Conservation (phyloP, 2,113 vertebrate species). For the Neolamprologus cancellatus region DNA sequence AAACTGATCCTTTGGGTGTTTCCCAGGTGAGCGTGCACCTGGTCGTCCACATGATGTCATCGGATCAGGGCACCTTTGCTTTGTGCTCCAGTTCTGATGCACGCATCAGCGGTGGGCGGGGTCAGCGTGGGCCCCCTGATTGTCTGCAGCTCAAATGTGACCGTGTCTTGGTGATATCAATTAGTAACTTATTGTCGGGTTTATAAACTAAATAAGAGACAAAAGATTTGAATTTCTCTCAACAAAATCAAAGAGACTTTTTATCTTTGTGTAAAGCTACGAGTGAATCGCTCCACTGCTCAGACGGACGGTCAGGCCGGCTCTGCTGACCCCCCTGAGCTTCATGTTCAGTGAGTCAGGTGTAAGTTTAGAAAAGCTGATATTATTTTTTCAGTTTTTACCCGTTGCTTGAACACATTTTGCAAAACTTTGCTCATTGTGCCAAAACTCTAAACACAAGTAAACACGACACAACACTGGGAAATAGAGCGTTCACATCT, state of each 20-base stretch:
- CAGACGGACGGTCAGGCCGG: accelerated
- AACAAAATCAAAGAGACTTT: background rate
- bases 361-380: background rate
- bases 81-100: background rate
- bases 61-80: background rate
- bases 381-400: accelerated
- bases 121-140: background rate
- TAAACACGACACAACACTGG: background rate
- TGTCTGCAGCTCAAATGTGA: background rate
- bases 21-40: background rate
- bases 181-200: background rate
- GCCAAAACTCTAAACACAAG: background rate
- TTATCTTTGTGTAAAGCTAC: accelerated
- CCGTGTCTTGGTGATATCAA: background rate
- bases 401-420: accelerated
- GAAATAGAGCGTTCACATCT: accelerated
- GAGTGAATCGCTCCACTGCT: background rate
- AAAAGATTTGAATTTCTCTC: background rate
- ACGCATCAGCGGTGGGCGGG: background rate
- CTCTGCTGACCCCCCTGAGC: background rate
- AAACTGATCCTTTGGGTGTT: background rate
- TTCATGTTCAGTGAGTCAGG: background rate
- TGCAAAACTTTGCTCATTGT: background rate
- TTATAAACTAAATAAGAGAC: background rate
- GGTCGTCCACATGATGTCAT: background rate